Evolutionary conservation across 2,888 invertebrate species (phyloP), one percentile per base, ranked within the genome.

Genomic region (Boloria euphrosyne): DNA sequence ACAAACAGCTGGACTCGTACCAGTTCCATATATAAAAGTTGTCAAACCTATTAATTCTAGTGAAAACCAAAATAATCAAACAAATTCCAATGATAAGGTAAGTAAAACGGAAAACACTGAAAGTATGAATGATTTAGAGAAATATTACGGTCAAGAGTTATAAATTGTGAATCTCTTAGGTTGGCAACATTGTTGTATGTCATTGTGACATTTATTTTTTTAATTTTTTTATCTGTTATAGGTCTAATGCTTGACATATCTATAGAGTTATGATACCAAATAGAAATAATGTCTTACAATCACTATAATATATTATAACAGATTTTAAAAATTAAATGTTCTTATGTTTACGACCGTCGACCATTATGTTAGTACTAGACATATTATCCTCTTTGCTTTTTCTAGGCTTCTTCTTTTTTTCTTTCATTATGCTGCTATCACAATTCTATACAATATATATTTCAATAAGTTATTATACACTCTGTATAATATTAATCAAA

Each of bases 1-100:
- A 51, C 93, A 92, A 55, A 88, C 82, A 17, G 91, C 94, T 0
- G 96, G 95, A 0, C 81, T 95, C 2, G 92, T 96, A 6, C 96
- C 96, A 0, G 90, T 94, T 13, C 94, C 93, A 75, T 95, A 95
- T 73, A 84, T 93, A 16, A 91, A 85, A 74, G 81, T 92, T 0
- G 76, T 89, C 0, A 84, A 83, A 69, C 85, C 87, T 0, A 64
- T 57, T 10, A 70, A 16, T 43, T 60, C 65, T 43, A 65, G 52
- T 54, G 70, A 69, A 14, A 68, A 61, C 57, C 55, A 65, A 67
- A 50, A 53, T 31, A 66, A 72, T 16, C 50, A 69, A 17, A 65
- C 67, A 46, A 14, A 27, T 10, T n/a, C n/a, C 2, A 67, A 65
- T 17, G 61, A 52, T 58, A 38, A 53, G 13, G 14, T 63, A 70